Evolutionary conservation across 2,797 vertebrate species (phyloP).

Genomic region (Sandelia bainsii): DNA sequence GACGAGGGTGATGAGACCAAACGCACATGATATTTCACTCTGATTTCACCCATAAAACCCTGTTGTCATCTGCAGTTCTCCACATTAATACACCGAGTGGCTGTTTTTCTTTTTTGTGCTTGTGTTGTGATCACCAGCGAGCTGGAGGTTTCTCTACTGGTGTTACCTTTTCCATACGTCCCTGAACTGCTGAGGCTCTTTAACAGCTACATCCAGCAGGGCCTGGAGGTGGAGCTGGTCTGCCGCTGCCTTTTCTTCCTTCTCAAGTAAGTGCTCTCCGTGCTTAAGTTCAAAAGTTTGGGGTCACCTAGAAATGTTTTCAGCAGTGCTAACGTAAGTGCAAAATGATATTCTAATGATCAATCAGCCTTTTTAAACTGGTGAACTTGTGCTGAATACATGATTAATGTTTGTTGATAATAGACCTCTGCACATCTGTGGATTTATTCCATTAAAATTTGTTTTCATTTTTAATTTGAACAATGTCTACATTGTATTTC

Average conservation of each 20-base stretch:
- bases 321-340: too few species aligned
- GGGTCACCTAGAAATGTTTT: too few species aligned
- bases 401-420: too few species aligned
- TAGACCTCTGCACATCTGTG: too few species aligned
- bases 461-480: too few species aligned
- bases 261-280: slow-evolving; percentile 85
- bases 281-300: too few species aligned
- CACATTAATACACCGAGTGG: neutral
- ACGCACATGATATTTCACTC: neutral
- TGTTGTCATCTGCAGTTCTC: neutral
- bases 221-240: slow-evolving; percentile 91
- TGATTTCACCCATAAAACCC: neutral
- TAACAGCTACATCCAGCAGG: slow-evolving; percentile 86
- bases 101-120: neutral
- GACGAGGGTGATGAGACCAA: neutral
- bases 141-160: slow-evolving; percentile 94
- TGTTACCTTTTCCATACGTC: slow-evolving; percentile 93
- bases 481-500: too few species aligned
- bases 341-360: too few species aligned
- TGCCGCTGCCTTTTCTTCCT: slow-evolving; percentile 96
- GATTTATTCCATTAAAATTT: too few species aligned
- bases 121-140: slow-evolving; percentile 82
- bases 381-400: too few species aligned
- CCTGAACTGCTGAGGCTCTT: slow-evolving; percentile 92
- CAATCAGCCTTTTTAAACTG: too few species aligned